Evolutionary conservation across 2,797 vertebrate genomes (phyloP).

Genomic region (Acipenser oxyrinchus): DNA sequence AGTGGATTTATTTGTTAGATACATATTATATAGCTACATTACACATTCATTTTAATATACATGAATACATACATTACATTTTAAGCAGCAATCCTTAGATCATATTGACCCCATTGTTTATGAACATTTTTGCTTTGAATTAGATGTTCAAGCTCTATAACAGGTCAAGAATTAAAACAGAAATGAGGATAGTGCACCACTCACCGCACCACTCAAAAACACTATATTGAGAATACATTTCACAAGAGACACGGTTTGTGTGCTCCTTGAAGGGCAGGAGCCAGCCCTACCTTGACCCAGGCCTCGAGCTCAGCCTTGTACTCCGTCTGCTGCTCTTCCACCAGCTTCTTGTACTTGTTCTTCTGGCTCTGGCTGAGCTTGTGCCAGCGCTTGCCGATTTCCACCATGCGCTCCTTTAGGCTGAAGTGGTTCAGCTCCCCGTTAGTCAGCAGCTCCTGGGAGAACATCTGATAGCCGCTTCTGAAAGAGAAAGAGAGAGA

Average conservation of each 20-base stretch:
- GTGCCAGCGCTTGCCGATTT: constrained; percentile 72
- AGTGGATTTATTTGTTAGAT: no score
- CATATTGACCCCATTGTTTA: no score
- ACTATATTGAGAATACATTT: neutral
- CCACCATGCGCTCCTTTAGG: constrained; percentile 73
- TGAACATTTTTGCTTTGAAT: no score
- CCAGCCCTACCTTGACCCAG: constrained; percentile 57
- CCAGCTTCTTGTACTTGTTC: constrained; percentile 69
- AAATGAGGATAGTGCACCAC: neutral
- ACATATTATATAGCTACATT: no score
- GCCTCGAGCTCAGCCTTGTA: constrained; percentile 61
- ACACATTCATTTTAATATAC: no score
- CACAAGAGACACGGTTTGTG: neutral
- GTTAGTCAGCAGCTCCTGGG: constrained; percentile 69
- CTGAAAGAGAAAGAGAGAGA: constrained; percentile 27
- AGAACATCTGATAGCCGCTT: constrained; percentile 76
- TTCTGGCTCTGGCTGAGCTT: constrained; percentile 60
- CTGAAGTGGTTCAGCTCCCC: constrained; percentile 71
- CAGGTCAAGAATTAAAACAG: neutral
- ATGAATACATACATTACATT: no score
- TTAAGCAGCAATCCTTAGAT: no score
- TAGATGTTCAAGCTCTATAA: neutral
- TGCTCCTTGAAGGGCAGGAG: neutral
- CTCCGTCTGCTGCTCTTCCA: constrained; percentile 65
- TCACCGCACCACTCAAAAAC: neutral